Base-by-base conservation (phyloP, 2,113 vertebrate species). In the Lycocorax pyrrhopterus region DNA sequence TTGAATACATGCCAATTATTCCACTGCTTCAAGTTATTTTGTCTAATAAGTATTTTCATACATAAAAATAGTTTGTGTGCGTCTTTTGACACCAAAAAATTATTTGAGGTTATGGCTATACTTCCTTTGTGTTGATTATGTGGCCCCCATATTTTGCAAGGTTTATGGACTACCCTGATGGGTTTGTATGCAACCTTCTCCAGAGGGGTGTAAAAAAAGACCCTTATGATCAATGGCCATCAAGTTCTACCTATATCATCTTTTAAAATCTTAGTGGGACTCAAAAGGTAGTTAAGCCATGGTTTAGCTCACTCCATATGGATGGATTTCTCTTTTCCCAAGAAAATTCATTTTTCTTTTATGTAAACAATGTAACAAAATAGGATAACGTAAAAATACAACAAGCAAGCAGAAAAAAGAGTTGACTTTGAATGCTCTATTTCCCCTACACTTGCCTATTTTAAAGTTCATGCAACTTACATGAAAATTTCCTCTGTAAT, bases 1-100 rank as follows among this genome's bases (percentile, higher is more conserved):
- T 97, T 98, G 96, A 97, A 97, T 96, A 98, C 74, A 87, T 95
- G 96, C 90, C 97, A 97, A 96, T 98, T 97, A 98, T 95, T 93
- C 78, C 89, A 80, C 84, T 95, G 82, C 93, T 97, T 95, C 84
- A 89, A 96, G 93, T 90, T 97, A 89, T 95, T 97, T 97, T 97
- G 90, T 89, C 91, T 97, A 97, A 96, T 93, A 97, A 85, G 52
- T 86, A 94, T 92, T 96, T 91, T 96, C 72, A 56, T 81, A 96
- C 74, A 81, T 96, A 90, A 93, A 94, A 93, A 91, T 91, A 91
- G 85, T 86, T 93, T 74, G 63, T 73, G 52, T 84, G 64, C 46
- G 16, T 83, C 76, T 95, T 96, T 33, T 79, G 41, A 92, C 66
- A 73, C n/a, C 47, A 90, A 90, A 90, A 96, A 90, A 64, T 84